A percentile compares a stretch with the other conserved stretches of the same genome.
Conservation (phyloP, 2,888 invertebrate genomes). For the Prenolepis imparis region DNA sequence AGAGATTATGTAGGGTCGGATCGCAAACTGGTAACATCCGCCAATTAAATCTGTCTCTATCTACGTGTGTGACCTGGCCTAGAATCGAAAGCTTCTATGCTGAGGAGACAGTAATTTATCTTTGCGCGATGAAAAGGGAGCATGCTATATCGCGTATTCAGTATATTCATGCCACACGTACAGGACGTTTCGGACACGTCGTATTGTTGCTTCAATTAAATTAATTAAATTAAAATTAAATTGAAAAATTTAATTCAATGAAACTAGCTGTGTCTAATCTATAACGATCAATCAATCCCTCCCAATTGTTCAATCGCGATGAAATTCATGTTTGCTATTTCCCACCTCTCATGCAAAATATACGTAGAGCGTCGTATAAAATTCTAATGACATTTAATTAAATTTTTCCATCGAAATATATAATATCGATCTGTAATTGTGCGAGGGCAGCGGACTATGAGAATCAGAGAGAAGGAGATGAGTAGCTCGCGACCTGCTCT, state of each 20-base stretch:
- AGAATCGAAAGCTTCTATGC: slow-evolving; percentile 62
- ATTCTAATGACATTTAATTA: not conserved
- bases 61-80: slow-evolving; percentile 70
- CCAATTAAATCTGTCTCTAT: slow-evolving; percentile 77
- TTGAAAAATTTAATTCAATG: not conserved
- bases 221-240: too few species aligned
- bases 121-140: slow-evolving; percentile 34
- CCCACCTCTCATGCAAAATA: not conserved
- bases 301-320: not conserved
- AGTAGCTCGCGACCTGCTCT: slow-evolving; percentile 45
- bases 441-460: slow-evolving; percentile 22
- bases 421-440: slow-evolving; percentile 25
- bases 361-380: not conserved
- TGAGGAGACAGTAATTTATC: slow-evolving; percentile 45
- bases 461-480: not conserved
- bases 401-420: not conserved
- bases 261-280: not conserved
- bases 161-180: not conserved
- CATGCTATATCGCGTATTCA: not conserved
- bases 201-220: not conserved
- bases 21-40: slow-evolving; percentile 81
- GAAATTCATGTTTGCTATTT: not conserved
- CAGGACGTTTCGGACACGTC: not conserved
- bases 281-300: not conserved
- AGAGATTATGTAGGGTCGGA: slow-evolving; percentile 66